A percentile compares a stretch with the other conserved stretches of the same genome.
These are phyloP conservation scores for Latrodectus geometricus DNA, from an alignment of 1,140 invertebrate species.

Conservation along the genomic window DNA sequence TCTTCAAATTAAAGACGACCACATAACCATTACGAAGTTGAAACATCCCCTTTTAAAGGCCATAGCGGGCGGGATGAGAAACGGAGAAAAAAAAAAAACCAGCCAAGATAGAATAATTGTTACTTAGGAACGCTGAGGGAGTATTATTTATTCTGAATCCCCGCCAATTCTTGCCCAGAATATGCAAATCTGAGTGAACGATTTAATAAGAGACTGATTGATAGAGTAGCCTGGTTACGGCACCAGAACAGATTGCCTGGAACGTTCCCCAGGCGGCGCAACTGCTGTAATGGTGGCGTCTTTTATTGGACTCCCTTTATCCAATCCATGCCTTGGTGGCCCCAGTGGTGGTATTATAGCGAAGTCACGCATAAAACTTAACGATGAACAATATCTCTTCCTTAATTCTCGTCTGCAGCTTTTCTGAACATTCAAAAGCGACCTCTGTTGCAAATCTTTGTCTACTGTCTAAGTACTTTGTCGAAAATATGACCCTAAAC, in stretches of 20 bases:
- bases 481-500: background rate
- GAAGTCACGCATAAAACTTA: slow-evolving; percentile 50
- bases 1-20: slow-evolving; percentile 41
- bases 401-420: slow-evolving; percentile 1
- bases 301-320: slow-evolving; percentile 39
- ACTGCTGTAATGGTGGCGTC: background rate
- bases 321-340: slow-evolving; percentile 12
- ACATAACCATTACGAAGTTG: slow-evolving; percentile 43
- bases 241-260: slow-evolving; percentile 15
- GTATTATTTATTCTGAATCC: slow-evolving; percentile 52
- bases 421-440: background rate
- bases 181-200: slow-evolving; percentile 53
- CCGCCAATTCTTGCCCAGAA: slow-evolving; percentile 21
- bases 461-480: background rate
- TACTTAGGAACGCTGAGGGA: slow-evolving; percentile 1
- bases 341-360: slow-evolving; percentile 43
- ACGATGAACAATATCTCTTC: slow-evolving; percentile 55
- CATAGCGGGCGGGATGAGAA: background rate
- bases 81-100: slow-evolving; percentile 26
- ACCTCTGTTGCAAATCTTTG: background rate
- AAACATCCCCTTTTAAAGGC: slow-evolving; percentile 2
- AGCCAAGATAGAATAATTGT: slow-evolving; percentile 38
- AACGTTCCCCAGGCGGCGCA: slow-evolving; percentile 47
- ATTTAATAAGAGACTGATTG: slow-evolving; percentile 60
- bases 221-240: slow-evolving; percentile 36